Evolutionary conservation across 1,140 invertebrate genomes (phyloP), one percentile per base, ranked within the genome.

Genomic region (Popillia japonica): DNA sequence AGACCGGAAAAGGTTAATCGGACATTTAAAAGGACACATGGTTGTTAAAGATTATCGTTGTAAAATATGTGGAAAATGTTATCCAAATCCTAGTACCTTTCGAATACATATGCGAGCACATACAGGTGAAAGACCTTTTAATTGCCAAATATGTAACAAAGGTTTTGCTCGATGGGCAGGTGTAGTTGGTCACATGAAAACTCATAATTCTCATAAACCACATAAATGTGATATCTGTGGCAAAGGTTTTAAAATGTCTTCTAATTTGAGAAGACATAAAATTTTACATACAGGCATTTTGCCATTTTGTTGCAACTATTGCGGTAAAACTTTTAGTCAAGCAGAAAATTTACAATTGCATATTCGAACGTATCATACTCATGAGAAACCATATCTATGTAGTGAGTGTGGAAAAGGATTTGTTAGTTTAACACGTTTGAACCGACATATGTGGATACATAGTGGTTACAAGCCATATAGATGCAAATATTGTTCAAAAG

Each of bases 371-470:
- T 81, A 82, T 76, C 94, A 95, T 81, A 94, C 93, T 0, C 91
- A 91, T 2, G 90, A 92, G 78, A 82, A 90, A 55, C 92, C 92
- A 0, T 92, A 92, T 83, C 85, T 90, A 78, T 91, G 93, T 81
- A 88, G 87, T 0, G 89, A 90, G 59, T 96, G 94, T 82, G 89
- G 90, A 6, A 95, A 95, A 86, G 76, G 82, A 6, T 84, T 83
- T 79, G 83, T 84, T 3, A 83, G 80, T 68, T 84, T 82, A n/a
- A 82, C 82, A 1, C 75, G 84, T 23, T 76, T 86, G 23, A 85
- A 83, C 64, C 77, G 83, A 14, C 85, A 86, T 76, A 84, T 86
- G 83, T 82, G 84, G 81, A 80, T 83, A 11, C 85, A 86, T 80
- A 83, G 82, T 27, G 84, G 84, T 10, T 83, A 83, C 73, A 86